Conservation (phyloP, 2,888 invertebrate species). For the Neoaliturus tenellus region DNA sequence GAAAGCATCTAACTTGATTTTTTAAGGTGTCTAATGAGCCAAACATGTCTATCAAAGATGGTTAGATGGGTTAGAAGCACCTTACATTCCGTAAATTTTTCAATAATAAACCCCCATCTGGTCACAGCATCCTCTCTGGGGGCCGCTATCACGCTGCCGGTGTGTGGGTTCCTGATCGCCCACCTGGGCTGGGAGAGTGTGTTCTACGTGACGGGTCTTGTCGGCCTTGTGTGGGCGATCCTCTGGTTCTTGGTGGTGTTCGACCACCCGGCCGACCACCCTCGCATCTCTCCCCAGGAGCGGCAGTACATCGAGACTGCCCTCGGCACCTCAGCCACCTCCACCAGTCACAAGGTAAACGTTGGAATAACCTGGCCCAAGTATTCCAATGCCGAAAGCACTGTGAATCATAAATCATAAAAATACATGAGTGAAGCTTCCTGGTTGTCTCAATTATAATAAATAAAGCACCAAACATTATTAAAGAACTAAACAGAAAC, state of each 20-base stretch:
- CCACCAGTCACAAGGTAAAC: conserved; percentile 65
- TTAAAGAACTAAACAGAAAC: no score
- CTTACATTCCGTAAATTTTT: no score
- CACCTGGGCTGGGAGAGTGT: conserved; percentile 92
- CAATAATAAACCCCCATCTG: not conserved
- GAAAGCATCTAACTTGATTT: no score
- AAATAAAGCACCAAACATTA: no score
- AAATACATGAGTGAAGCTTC: no score
- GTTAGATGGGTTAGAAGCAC: no score
- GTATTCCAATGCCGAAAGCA: no score
- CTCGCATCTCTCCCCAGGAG: conserved; percentile 85
- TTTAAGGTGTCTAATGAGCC: no score
- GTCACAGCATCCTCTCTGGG: conserved; percentile 90
- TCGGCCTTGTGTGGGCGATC: conserved; percentile 88
- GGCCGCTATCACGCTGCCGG: conserved; percentile 92
- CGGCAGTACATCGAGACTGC: conserved; percentile 82
- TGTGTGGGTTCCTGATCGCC: conserved; percentile 88
- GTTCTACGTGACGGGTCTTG: conserved; percentile 89
- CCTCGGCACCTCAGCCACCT: conserved; percentile 78
- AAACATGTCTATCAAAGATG: no score
- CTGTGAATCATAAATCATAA: no score
- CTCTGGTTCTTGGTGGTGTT: conserved; percentile 88
- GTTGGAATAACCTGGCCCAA: no score
- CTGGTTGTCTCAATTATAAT: no score
- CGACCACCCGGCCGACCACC: conserved; percentile 89